phyloP scores from a whole-genome alignment of 2,888 invertebrate genomes.

The Mesodorylaimus sp. region DNA sequence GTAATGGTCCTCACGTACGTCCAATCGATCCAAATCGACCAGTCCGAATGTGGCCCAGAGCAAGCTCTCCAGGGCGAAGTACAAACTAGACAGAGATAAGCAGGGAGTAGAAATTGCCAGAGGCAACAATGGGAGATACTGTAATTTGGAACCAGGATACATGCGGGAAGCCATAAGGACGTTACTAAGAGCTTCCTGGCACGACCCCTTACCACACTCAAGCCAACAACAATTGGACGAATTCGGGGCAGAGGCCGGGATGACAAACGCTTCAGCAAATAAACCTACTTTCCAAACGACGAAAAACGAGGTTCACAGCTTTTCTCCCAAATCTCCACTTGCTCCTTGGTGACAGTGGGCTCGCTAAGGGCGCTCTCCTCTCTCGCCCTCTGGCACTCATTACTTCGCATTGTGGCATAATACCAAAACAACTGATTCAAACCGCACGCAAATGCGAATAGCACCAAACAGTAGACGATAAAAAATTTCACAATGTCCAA shows the following conservation, averaged over 20 bases:
- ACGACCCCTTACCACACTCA: no score
- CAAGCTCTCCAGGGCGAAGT: slow-evolving; percentile 84
- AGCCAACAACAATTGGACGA: no score
- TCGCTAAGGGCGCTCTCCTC: not conserved
- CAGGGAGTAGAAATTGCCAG: not conserved
- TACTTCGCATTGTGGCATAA: slow-evolving; percentile 51
- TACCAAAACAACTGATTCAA: slow-evolving; percentile 78
- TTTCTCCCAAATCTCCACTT: not conserved
- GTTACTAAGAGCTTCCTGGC: no score
- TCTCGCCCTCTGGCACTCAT: slow-evolving; percentile 13
- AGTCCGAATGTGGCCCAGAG: slow-evolving; percentile 95
- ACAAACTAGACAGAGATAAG: slow-evolving; percentile 46
- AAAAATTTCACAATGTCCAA: slow-evolving; percentile 75
- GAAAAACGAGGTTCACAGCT: not conserved
- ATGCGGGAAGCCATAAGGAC: no score
- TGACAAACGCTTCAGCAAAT: no score
- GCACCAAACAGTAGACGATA: slow-evolving; percentile 63
- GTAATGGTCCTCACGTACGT: slow-evolving; percentile 78
- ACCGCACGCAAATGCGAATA: slow-evolving; percentile 83
- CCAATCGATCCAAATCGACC: slow-evolving; percentile 81
- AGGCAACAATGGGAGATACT: no score
- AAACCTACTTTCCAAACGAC: no score
- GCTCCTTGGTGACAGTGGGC: not conserved
- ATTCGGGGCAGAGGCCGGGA: no score
- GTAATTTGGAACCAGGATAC: no score